phyloP scores from a whole-genome alignment of 2,113 vertebrate genomes.

The Oryzias javanicus region DNA sequence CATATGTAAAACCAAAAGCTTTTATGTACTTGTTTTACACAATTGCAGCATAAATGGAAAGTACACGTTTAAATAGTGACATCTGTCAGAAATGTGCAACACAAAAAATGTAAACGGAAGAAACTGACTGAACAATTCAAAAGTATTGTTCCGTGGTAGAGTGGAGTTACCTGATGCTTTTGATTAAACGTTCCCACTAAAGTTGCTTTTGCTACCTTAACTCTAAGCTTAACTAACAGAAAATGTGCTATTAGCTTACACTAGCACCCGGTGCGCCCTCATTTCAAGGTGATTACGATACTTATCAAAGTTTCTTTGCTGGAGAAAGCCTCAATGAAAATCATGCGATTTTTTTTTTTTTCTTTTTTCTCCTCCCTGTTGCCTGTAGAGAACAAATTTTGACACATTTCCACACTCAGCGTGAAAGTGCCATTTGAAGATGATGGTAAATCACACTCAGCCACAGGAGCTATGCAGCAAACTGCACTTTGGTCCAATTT shows the following conservation, averaged over 20 bases:
- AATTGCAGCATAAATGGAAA: too few relatives aligned
- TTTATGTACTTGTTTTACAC: too few relatives aligned
- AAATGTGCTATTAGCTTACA: conserved; percentile 35
- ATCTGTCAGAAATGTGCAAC: conserved; percentile 2
- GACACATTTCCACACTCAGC: conserved; percentile 72
- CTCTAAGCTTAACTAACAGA: conserved; percentile 15
- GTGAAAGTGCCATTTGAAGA: conserved; percentile 70
- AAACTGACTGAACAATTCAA: conserved; percentile 12
- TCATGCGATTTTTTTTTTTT: conserved; percentile 29
- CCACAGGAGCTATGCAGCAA: conserved; percentile 60
- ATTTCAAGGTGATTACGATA: conserved; percentile 67
- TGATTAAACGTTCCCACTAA: conserved; percentile 34
- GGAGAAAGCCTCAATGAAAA: conserved; percentile 38
- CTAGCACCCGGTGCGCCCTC: conserved; percentile 51
- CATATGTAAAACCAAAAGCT: too few relatives aligned
- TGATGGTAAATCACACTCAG: conserved; percentile 65
- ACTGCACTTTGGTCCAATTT: conserved; percentile 65
- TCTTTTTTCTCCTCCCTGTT: conserved; percentile 14
- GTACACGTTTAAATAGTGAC: background rate
- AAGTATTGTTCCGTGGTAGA: conserved; percentile 18
- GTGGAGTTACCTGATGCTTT: conserved; percentile 6
- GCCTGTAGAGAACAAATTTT: conserved; percentile 65
- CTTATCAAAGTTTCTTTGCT: conserved; percentile 55
- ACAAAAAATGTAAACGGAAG: conserved; percentile 2
- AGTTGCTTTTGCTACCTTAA: conserved; percentile 20